Conservation (phyloP, 2,888 invertebrate genomes). For the Drosophila colorata region DNA sequence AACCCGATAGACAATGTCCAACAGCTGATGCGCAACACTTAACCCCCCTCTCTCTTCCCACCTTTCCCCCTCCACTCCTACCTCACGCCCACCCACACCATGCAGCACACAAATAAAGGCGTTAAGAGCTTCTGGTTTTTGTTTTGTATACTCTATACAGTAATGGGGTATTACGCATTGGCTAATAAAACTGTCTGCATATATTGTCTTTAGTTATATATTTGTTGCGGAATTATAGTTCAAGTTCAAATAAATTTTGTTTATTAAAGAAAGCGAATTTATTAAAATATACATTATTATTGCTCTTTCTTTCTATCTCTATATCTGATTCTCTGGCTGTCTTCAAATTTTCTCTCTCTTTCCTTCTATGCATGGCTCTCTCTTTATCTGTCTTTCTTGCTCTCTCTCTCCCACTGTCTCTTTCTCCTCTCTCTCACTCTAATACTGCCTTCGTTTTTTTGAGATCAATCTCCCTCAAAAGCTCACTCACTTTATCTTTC, state of each 20-base stretch:
- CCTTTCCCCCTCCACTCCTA: not conserved
- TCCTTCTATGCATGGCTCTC: too few species aligned
- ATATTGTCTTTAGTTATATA: not conserved
- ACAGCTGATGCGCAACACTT: slow-evolving; percentile 55
- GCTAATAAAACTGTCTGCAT: not conserved
- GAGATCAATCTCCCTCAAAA: too few species aligned
- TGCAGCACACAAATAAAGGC: slow-evolving; percentile 16
- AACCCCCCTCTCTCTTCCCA: not conserved
- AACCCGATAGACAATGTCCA: slow-evolving; percentile 34
- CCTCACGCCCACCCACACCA: slow-evolving; percentile 1
- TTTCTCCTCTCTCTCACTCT: too few species aligned
- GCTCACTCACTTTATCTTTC: too few species aligned
- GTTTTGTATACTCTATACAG: slow-evolving; percentile 19
- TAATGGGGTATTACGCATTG: not conserved
- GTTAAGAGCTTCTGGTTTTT: slow-evolving; percentile 42
- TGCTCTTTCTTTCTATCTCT: too few species aligned
- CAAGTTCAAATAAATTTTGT: not conserved
- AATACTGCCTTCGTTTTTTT: too few species aligned
- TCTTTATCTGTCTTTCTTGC: too few species aligned
- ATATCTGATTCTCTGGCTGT: too few species aligned
- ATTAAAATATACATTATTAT: not conserved
- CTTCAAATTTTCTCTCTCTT: too few species aligned
- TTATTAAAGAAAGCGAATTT: not conserved
- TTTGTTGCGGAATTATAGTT: not conserved
- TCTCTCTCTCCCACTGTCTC: too few species aligned